A percentile compares a stretch with the other conserved stretches of the same genome.
Conservation (phyloP, 2,888 invertebrate species). For the Eurytoma adleriae region DNA sequence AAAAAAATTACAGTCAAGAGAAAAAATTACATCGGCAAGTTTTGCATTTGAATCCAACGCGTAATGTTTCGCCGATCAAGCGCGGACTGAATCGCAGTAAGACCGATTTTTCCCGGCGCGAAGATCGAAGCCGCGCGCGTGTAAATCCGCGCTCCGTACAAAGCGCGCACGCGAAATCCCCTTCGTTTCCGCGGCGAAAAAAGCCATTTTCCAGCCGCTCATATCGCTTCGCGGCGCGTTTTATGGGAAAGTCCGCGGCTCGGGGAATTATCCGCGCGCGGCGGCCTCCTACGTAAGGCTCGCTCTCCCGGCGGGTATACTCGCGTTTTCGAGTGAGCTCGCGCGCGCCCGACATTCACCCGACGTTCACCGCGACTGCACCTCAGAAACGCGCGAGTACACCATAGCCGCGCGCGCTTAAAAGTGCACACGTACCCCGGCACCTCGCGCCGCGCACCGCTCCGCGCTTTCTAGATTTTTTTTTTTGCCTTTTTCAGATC, state of each 20-base stretch:
- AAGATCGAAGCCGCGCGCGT: no score
- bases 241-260: neutral
- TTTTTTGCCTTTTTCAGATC: neutral
- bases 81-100: neutral
- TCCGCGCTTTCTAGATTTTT: slow-evolving; percentile 21
- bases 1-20: no score
- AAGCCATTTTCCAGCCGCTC: neutral
- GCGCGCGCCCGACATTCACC: slow-evolving; percentile 32
- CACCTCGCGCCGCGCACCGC: neutral
- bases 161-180: neutral
- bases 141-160: neutral
- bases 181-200: neutral
- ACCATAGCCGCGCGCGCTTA: neutral
- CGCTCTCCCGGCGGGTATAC: neutral
- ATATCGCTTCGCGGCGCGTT: neutral
- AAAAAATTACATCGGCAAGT: no score
- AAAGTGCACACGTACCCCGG: neutral
- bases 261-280: neutral
- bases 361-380: slow-evolving; percentile 36
- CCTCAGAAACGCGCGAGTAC: neutral
- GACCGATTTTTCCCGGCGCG: neutral
- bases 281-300: slow-evolving; percentile 1
- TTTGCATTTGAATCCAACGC: neutral
- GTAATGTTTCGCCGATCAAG: neutral
- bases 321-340: slow-evolving; percentile 9